Evolutionary conservation across 1,140 invertebrate genomes (phyloP).

Genomic region (Homarus americanus): DNA sequence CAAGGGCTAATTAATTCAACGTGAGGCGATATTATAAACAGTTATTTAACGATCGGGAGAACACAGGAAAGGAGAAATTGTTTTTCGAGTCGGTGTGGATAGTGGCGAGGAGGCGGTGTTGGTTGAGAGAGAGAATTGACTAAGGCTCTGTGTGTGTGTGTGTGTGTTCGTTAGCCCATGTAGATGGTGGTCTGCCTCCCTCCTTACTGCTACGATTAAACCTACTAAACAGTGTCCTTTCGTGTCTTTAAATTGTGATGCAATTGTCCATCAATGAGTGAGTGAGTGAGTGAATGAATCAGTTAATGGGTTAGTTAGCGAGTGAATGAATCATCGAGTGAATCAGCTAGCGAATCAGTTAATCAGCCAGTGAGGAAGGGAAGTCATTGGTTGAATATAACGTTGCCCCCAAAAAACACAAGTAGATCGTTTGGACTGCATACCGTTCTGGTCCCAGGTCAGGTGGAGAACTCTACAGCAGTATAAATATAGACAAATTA

Average conservation of each 20-base stretch:
- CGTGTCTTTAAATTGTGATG: not conserved
- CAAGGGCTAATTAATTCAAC: conserved; percentile 55
- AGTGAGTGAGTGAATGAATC: not conserved
- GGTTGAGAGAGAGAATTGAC: not conserved
- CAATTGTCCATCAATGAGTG: not conserved
- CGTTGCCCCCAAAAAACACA: not conserved
- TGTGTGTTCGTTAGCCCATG: not conserved
- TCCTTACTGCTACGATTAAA: no score
- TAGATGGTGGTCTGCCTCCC: no score
- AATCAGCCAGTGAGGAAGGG: no score
- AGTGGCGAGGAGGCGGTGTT: not conserved
- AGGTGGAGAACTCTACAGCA: not conserved
- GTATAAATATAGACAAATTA: not conserved
- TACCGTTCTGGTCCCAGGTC: no score
- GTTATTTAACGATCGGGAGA: conserved; percentile 33
- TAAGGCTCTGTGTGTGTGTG: not conserved
- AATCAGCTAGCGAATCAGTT: no score
- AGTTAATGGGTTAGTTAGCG: not conserved
- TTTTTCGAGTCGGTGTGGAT: not conserved
- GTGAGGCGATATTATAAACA: conserved; percentile 36
- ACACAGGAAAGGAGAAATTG: not conserved
- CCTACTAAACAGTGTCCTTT: no score
- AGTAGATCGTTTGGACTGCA: not conserved
- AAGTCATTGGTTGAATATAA: not conserved
- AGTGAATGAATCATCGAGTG: no score